Percentiles rank a stretch among this genome's conserved stretches.
These are phyloP conservation scores for Varroa destructor DNA, from an alignment of 1,140 invertebrate genomes.

Conservation along the genomic window DNA sequence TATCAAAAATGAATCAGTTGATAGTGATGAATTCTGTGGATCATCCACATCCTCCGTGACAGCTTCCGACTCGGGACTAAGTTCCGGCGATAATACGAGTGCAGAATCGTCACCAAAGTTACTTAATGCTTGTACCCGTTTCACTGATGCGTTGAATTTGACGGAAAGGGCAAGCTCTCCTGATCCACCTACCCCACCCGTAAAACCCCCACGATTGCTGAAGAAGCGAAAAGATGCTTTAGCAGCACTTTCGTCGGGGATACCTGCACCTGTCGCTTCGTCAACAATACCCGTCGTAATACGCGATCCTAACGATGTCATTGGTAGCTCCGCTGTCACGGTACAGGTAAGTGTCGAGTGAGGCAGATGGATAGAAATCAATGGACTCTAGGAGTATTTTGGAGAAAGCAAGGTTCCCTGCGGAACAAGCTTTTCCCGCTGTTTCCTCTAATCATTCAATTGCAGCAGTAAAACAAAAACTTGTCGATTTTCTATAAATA, in stretches of 20 bases:
- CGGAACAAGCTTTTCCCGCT: no score
- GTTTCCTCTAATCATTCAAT: no score
- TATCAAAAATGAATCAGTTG: neutral
- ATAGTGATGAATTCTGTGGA: slow-evolving; percentile 4
- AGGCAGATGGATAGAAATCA: no score
- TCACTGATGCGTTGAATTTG: no score
- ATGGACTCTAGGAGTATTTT: no score
- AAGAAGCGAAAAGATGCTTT: slow-evolving; percentile 15
- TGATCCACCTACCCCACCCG: neutral
- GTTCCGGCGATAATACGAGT: slow-evolving; percentile 9
- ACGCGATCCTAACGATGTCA: slow-evolving; percentile 4
- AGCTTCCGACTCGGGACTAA: slow-evolving; percentile 13
- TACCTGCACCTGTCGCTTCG: neutral
- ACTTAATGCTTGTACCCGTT: neutral
- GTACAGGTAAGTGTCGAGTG: slow-evolving; percentile 1
- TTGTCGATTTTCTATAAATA: no score
- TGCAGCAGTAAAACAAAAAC: no score
- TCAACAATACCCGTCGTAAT: slow-evolving; percentile 13
- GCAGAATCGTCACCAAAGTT: slow-evolving; percentile 17
- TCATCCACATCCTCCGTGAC: neutral
- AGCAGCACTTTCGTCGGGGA: neutral
- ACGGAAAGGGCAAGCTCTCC: neutral
- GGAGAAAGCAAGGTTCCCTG: no score
- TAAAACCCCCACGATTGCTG: slow-evolving; percentile 3
- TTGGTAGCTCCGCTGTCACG: slow-evolving; percentile 5